Conservation (phyloP, 2,888 invertebrate genomes). For the Synanthedon andrenaeformis region DNA sequence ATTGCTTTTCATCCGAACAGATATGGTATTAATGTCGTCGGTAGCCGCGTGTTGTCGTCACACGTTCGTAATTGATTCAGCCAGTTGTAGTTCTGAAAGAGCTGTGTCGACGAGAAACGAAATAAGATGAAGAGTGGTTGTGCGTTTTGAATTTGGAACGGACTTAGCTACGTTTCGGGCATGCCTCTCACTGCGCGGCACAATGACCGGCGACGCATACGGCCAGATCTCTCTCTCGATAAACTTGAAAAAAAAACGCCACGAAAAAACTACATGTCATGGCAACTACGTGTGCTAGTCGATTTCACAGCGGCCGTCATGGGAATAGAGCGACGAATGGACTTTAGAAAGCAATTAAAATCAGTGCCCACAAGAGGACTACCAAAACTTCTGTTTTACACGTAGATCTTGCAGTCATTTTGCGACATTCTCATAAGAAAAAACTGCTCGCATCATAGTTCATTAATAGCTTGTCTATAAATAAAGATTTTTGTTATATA, state of each 20-base stretch:
- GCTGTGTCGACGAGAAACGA: constrained; percentile 34
- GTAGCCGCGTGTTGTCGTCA: constrained; percentile 57
- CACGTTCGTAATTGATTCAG: constrained; percentile 56
- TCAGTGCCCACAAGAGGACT: constrained; percentile 41
- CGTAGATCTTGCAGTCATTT: constrained; percentile 2
- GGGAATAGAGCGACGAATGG: constrained; percentile 64
- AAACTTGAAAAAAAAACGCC: constrained; percentile 47
- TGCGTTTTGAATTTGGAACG: constrained; percentile 28
- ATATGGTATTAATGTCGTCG: constrained; percentile 14
- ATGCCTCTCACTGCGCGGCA: constrained; percentile 45
- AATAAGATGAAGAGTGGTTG: constrained; percentile 44
- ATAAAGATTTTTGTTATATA: no score
- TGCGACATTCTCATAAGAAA: constrained; percentile 1
- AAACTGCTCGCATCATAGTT: neutral
- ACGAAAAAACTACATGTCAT: constrained; percentile 68
- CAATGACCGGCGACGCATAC: constrained; percentile 58
- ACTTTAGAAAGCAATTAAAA: constrained; percentile 68
- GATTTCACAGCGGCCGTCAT: constrained; percentile 65
- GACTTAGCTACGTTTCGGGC: neutral
- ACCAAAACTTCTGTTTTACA: constrained; percentile 28
- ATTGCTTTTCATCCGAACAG: constrained; percentile 24
- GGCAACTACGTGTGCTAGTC: constrained; percentile 67
- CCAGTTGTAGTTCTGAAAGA: constrained; percentile 65
- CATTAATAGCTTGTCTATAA: no score
- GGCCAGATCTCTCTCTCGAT: constrained; percentile 53